These are phyloP conservation scores for Ormyrus pomaceus DNA, from an alignment of 2,888 invertebrate genomes.

Conservation along the genomic window DNA sequence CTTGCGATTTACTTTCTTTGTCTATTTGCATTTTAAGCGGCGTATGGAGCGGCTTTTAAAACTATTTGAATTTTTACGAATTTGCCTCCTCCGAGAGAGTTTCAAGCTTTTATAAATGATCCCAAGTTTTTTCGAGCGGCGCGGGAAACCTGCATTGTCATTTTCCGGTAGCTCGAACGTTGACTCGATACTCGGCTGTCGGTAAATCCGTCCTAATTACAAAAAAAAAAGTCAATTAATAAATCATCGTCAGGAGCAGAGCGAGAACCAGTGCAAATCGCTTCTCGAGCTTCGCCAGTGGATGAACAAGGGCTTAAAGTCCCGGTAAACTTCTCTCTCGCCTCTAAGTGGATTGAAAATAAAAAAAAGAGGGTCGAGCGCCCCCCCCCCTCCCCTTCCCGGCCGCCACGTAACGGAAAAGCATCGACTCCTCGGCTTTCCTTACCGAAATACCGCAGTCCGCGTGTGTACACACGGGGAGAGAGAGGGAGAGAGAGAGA, in stretches of 20 bases:
- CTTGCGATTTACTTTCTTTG: neutral
- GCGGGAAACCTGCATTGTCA: no score
- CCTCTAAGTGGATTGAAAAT: slow-evolving; percentile 71
- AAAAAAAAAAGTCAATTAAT: neutral
- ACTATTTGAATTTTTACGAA: no score
- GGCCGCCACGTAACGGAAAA: slow-evolving; percentile 7
- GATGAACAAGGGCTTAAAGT: slow-evolving; percentile 57
- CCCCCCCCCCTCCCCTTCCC: neutral
- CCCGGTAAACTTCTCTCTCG: slow-evolving; percentile 63
- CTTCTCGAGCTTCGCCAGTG: neutral
- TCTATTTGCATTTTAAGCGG: slow-evolving; percentile 54
- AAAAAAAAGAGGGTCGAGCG: slow-evolving; percentile 59
- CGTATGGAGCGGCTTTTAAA: no score
- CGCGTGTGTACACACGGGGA: neutral
- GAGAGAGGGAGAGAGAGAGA: slow-evolving; percentile 15
- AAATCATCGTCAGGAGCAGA: neutral
- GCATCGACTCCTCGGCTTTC: slow-evolving; percentile 33
- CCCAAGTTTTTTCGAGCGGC: no score
- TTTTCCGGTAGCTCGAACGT: no score
- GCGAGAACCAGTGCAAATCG: neutral
- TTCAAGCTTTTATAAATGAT: no score
- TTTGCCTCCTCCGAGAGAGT: no score
- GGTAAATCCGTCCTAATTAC: no score
- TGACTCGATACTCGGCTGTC: neutral
- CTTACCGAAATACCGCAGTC: neutral